Evolutionary conservation across 1,140 invertebrate genomes (phyloP).

Genomic region (Halictus rubicundus): DNA sequence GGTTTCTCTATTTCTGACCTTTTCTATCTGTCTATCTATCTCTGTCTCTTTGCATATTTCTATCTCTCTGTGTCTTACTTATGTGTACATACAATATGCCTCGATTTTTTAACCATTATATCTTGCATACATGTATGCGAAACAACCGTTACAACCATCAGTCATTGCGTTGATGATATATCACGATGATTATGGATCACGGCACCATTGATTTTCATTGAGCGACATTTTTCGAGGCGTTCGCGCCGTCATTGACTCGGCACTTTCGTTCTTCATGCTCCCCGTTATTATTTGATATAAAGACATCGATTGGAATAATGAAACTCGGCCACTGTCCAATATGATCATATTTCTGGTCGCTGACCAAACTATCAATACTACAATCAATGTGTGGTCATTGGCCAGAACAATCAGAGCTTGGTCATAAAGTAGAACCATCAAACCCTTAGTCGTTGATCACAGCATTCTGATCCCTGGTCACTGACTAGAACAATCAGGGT

Average conservation of each 20-base stretch:
- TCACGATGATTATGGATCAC: conserved; percentile 66
- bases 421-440: no score
- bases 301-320: no score
- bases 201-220: conserved; percentile 64
- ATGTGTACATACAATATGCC: conserved; percentile 48
- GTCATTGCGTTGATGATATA: conserved; percentile 47
- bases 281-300: neutral
- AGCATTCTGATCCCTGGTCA: no score
- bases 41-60: conserved; percentile 46
- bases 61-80: conserved; percentile 46
- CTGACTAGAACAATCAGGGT: no score
- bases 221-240: conserved; percentile 36
- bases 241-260: conserved; percentile 35
- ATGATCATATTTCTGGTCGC: no score
- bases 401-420: no score
- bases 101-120: conserved; percentile 52
- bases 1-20: conserved; percentile 3
- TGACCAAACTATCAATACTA: no score
- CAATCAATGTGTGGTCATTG: no score
- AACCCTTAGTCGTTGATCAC: no score
- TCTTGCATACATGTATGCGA: conserved; percentile 41
- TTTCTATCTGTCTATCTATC: conserved; percentile 30
- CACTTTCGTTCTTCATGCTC: conserved; percentile 54
- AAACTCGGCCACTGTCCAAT: no score
- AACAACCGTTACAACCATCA: conserved; percentile 7